Conservation (phyloP, 2,113 vertebrate species). For the Amblyopsis rosae region DNA sequence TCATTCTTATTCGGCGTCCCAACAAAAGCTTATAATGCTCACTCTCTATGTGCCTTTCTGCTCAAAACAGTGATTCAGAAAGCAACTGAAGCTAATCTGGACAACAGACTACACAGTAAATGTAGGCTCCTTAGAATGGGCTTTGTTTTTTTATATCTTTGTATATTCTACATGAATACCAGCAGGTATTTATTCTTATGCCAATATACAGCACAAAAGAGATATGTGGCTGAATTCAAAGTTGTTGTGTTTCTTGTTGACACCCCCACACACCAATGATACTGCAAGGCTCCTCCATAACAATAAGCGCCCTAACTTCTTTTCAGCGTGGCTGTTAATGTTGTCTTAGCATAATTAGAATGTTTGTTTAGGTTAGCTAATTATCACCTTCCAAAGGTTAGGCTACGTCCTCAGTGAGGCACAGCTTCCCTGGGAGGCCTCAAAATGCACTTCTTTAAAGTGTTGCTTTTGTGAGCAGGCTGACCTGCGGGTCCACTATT, state of each 20-base stretch:
- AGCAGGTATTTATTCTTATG: not conserved
- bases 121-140: not conserved
- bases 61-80: not conserved
- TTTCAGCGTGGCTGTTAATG: slow-evolving; percentile 44
- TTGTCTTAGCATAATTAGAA: slow-evolving; percentile 73
- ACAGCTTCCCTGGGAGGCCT: slow-evolving; percentile 18
- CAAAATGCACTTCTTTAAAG: slow-evolving; percentile 49
- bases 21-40: not conserved
- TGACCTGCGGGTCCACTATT: slow-evolving; percentile 42
- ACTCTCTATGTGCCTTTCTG: not conserved
- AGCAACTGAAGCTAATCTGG: not conserved
- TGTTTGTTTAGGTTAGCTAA: slow-evolving; percentile 72
- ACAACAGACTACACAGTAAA: not conserved
- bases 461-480: slow-evolving; percentile 58
- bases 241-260: not conserved
- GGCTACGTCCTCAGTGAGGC: slow-evolving; percentile 27
- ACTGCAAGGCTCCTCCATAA: slow-evolving; percentile 4
- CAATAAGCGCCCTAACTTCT: slow-evolving; percentile 50
- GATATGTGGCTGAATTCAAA: not conserved
- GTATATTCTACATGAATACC: not conserved
- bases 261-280: not conserved
- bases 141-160: not conserved
- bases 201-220: not conserved
- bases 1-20: not conserved
- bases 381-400: slow-evolving; percentile 46